These are phyloP conservation scores for Galerucella calmariensis DNA, from an alignment of 2,888 invertebrate genomes.

Conservation along the genomic window DNA sequence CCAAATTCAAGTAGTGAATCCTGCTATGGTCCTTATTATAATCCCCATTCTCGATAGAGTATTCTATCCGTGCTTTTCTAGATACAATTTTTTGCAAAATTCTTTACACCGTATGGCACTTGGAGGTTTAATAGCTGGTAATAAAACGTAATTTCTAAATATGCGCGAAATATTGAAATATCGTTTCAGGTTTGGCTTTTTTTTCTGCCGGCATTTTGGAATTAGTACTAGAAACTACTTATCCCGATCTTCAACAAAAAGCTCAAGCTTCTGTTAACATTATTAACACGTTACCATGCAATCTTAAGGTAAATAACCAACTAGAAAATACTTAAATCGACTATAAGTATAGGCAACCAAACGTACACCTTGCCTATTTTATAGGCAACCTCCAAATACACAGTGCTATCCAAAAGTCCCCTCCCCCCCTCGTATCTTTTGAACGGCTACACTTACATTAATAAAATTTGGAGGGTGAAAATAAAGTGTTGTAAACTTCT, in stretches of 20 bases:
- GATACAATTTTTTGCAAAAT: constrained; percentile 64
- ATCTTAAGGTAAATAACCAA: constrained; percentile 59
- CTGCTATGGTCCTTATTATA: constrained; percentile 76
- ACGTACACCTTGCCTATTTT: no score
- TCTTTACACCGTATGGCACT: constrained; percentile 81
- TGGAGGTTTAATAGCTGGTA: constrained; percentile 74
- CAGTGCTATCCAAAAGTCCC: no score
- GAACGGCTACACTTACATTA: no score
- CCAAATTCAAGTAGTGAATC: constrained; percentile 85
- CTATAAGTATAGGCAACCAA: no score
- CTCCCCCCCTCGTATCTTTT: no score
- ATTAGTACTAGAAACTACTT: constrained; percentile 66
- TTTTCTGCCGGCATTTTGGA: constrained; percentile 69
- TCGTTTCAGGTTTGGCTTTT: constrained; percentile 44
- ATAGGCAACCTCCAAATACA: no score
- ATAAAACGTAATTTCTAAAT: background rate
- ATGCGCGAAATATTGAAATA: background rate
- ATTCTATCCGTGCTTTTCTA: constrained; percentile 69
- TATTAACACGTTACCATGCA: constrained; percentile 74
- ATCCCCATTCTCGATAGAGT: constrained; percentile 73
- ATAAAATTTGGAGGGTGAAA: no score
- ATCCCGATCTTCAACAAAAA: constrained; percentile 61
- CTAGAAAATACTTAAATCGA: background rate
- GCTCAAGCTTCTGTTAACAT: constrained; percentile 69
- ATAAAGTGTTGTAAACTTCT: no score